A percentile compares a stretch with the other conserved stretches of the same genome.
phyloP scores from a whole-genome alignment of 2,113 vertebrate genomes.

The Hippocampus mohnikei region DNA sequence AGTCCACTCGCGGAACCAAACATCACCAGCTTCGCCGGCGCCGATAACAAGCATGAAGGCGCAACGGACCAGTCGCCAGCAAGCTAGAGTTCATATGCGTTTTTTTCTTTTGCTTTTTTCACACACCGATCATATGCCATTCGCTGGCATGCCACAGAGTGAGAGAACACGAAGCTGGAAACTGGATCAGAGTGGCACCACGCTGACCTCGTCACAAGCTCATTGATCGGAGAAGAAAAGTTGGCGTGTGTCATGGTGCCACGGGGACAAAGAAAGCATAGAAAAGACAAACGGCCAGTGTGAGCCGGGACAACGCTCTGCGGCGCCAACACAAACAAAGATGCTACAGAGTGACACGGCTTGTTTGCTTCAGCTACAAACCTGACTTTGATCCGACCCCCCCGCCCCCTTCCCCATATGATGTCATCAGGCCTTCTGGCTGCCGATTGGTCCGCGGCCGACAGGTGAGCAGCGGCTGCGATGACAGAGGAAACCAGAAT shows the following conservation, averaged over 20 bases:
- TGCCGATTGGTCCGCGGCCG: constrained; percentile 32
- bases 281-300: constrained; percentile 5
- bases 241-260: not conserved
- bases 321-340: constrained; percentile 3
- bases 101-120: not conserved
- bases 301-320: not conserved
- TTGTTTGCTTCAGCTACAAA: constrained; percentile 1
- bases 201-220: constrained; percentile 1
- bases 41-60: not conserved
- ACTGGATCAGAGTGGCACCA: constrained; percentile 7
- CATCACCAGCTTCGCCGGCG: not conserved
- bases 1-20: not conserved
- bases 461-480: constrained; percentile 24
- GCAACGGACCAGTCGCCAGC: not conserved
- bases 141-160: not conserved
- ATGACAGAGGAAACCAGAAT: constrained; percentile 17
- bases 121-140: not conserved
- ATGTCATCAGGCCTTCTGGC: not conserved
- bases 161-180: not conserved
- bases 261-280: not conserved
- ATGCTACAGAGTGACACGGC: constrained; percentile 2
- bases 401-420: not conserved
- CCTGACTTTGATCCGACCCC: not conserved
- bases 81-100: not conserved
- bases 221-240: constrained; percentile 4